These are phyloP conservation scores for Leucoma salicis DNA, from an alignment of 2,888 invertebrate genomes.

Conservation along the genomic window DNA sequence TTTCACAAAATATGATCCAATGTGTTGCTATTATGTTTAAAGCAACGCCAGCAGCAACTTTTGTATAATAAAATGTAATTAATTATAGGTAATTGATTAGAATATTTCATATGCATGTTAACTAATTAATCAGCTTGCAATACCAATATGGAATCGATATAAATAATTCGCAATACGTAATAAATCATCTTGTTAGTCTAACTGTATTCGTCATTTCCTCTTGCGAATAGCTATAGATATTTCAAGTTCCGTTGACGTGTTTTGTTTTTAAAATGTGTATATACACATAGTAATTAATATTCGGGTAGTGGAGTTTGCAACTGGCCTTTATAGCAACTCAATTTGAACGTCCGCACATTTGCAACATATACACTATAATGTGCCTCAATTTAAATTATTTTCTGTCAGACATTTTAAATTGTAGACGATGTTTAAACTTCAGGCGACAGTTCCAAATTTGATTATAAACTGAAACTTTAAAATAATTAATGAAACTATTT, in stretches of 20 bases:
- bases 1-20: too few relatives aligned
- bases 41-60: too few relatives aligned
- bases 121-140: neutral
- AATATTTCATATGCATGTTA: too few relatives aligned
- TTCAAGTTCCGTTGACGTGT: constrained; percentile 66
- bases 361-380: constrained; percentile 26
- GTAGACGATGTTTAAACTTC: constrained; percentile 14
- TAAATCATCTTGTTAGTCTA: constrained; percentile 51
- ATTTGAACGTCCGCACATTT: constrained; percentile 29
- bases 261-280: constrained; percentile 39
- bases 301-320: constrained; percentile 31
- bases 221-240: constrained; percentile 58
- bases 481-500: neutral
- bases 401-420: constrained; percentile 14
- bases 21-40: too few relatives aligned
- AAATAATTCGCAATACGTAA: constrained; percentile 44
- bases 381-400: constrained; percentile 16
- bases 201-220: constrained; percentile 69
- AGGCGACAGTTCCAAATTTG: constrained; percentile 9
- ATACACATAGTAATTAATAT: constrained; percentile 38
- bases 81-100: too few relatives aligned
- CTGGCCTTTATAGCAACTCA: constrained; percentile 34
- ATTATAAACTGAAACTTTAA: constrained; percentile 7
- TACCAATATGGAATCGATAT: constrained; percentile 15
- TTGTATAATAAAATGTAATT: too few relatives aligned